These are phyloP conservation scores for Xenops minutus DNA, from an alignment of 2,797 vertebrate species.

Conservation along the genomic window DNA sequence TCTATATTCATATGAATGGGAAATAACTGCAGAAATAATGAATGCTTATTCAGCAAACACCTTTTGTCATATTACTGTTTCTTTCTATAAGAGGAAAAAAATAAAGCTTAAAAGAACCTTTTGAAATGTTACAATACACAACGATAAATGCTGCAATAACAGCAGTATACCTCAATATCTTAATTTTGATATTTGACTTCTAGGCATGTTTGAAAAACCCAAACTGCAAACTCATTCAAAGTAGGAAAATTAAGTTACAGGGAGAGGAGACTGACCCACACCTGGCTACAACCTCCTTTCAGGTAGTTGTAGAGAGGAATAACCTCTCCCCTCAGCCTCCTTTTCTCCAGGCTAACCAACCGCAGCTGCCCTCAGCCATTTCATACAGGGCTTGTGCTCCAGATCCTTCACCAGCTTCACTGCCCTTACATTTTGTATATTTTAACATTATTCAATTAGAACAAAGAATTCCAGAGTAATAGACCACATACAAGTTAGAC, in stretches of 20 bases:
- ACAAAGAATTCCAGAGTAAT: neutral
- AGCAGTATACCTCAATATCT: neutral
- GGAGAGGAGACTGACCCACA: neutral
- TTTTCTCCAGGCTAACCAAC: neutral
- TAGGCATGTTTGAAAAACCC: neutral
- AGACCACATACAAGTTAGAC: neutral
- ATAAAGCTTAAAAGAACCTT: neutral
- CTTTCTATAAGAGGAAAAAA: neutral
- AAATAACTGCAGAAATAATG: neutral
- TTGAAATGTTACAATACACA: neutral
- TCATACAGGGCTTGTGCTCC: neutral
- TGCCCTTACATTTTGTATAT: neutral
- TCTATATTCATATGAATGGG: neutral
- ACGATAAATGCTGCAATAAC: neutral
- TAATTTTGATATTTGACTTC: neutral
- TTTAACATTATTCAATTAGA: neutral
- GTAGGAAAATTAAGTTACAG: neutral
- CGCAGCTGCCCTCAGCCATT: neutral
- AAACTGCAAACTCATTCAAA: neutral
- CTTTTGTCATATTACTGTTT: neutral
- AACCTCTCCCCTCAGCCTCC: neutral
- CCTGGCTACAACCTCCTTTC: neutral
- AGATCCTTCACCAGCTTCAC: neutral
- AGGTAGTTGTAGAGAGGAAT: neutral
- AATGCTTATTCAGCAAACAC: neutral